Evolutionary conservation across 2,888 invertebrate species (phyloP).

Genomic region (Thereva unica): DNA sequence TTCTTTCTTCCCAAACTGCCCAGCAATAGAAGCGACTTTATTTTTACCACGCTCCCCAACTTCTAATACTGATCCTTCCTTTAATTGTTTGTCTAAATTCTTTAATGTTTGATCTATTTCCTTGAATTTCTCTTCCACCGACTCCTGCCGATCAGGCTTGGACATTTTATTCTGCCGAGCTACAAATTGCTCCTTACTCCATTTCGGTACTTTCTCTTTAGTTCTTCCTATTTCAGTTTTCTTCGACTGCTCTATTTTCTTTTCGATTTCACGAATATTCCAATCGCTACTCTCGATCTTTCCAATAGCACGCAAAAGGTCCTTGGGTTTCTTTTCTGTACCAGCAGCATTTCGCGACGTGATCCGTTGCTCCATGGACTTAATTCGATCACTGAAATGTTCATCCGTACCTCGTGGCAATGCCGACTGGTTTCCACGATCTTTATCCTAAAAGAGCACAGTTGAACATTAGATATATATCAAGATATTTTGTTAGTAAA

Average conservation of each 20-base stretch:
- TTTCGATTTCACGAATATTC: constrained; percentile 89
- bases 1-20: constrained; percentile 65
- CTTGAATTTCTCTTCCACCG: constrained; percentile 65
- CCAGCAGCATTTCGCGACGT: constrained; percentile 63
- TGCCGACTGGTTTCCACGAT: constrained; percentile 57
- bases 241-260: constrained; percentile 73
- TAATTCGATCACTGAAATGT: constrained; percentile 62
- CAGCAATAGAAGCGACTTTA: constrained; percentile 87
- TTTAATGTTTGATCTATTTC: constrained; percentile 75
- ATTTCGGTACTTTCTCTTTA: constrained; percentile 83
- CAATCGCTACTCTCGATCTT: constrained; percentile 88
- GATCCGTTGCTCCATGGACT: constrained; percentile 79
- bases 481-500: too few relatives aligned
- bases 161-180: constrained; percentile 73
- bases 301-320: constrained; percentile 83
- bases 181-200: constrained; percentile 80
- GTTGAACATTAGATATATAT: too few relatives aligned
- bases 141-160: constrained; percentile 65
- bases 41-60: constrained; percentile 67
- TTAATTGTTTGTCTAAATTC: constrained; percentile 71
- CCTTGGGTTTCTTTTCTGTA: constrained; percentile 79
- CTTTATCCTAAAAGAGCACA: constrained; percentile 52
- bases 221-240: constrained; percentile 58
- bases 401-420: constrained; percentile 54
- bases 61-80: constrained; percentile 75